Evolutionary conservation across 2,888 invertebrate species (phyloP).

Genomic region (Teinopalpus imperialis): DNA sequence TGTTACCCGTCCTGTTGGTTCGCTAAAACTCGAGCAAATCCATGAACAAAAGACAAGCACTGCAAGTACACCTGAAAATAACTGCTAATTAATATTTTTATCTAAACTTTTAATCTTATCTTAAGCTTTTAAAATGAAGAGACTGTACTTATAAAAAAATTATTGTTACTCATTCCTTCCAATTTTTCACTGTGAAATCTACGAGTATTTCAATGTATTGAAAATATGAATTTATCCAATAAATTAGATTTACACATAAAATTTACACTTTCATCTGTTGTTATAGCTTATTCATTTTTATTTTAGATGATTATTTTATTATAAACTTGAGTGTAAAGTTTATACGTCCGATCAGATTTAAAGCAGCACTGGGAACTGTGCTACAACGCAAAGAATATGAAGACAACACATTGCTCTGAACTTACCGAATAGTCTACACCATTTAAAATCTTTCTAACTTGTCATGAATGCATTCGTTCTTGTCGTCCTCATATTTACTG

Average conservation of each 20-base stretch:
- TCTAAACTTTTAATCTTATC: too few species aligned
- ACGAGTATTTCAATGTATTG: too few species aligned
- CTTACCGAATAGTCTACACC: too few species aligned
- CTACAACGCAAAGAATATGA: too few species aligned
- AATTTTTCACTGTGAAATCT: too few species aligned
- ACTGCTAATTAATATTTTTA: too few species aligned
- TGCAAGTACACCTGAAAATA: conserved; percentile 13
- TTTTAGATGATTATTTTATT: not conserved
- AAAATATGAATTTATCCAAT: not conserved
- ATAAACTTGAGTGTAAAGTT: not conserved
- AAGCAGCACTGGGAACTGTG: too few species aligned
- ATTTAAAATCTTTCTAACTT: too few species aligned
- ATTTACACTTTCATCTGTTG: not conserved
- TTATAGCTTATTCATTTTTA: not conserved
- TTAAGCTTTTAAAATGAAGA: too few species aligned
- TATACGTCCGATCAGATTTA: too few species aligned
- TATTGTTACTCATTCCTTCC: conserved; percentile 5
- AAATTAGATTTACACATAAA: not conserved
- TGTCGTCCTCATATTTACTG: not conserved
- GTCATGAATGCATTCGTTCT: not conserved
- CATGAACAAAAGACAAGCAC: not conserved
- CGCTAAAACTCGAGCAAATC: conserved; percentile 1
- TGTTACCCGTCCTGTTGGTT: conserved; percentile 15
- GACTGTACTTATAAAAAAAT: conserved; percentile 3
- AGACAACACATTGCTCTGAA: too few species aligned